These are phyloP conservation scores for Meloidogyne chitwoodi DNA, from an alignment of 1,140 invertebrate species.

Conservation along the genomic window DNA sequence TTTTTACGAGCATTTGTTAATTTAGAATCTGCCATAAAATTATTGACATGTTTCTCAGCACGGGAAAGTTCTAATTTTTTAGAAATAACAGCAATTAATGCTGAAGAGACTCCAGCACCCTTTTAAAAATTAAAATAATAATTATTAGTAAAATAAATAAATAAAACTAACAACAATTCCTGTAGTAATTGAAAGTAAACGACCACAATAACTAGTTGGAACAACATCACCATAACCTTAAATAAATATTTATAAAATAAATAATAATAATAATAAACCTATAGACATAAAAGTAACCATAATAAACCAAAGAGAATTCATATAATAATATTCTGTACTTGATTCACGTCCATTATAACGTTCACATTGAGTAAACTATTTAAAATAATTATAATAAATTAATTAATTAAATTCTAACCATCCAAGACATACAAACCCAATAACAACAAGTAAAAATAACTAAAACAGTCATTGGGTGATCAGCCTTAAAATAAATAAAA, in stretches of 20 bases:
- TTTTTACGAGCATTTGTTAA: constrained; percentile 63
- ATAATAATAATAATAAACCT: neutral
- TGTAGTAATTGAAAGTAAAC: constrained; percentile 53
- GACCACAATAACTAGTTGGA: constrained; percentile 52
- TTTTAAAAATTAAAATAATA: constrained; percentile 11
- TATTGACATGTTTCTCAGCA: constrained; percentile 58
- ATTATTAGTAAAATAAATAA: neutral
- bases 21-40: constrained; percentile 59
- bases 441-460: constrained; percentile 58
- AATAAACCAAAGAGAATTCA: constrained; percentile 66
- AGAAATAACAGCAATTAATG: constrained; percentile 59
- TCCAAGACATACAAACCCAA: constrained; percentile 60
- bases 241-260: neutral
- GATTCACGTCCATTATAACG: constrained; percentile 42
- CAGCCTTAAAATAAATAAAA: constrained; percentile 40
- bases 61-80: constrained; percentile 57
- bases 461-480: constrained; percentile 57
- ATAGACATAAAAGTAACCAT: constrained; percentile 61
- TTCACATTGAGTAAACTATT: constrained; percentile 52
- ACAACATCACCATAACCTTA: constrained; percentile 57
- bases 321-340: constrained; percentile 62
- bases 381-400: neutral
- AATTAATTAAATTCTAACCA: constrained; percentile 10
- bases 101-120: constrained; percentile 58
- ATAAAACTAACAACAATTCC: constrained; percentile 51